Conservation (phyloP, 2,888 invertebrate genomes). For the Pilophorus perplexus region DNA sequence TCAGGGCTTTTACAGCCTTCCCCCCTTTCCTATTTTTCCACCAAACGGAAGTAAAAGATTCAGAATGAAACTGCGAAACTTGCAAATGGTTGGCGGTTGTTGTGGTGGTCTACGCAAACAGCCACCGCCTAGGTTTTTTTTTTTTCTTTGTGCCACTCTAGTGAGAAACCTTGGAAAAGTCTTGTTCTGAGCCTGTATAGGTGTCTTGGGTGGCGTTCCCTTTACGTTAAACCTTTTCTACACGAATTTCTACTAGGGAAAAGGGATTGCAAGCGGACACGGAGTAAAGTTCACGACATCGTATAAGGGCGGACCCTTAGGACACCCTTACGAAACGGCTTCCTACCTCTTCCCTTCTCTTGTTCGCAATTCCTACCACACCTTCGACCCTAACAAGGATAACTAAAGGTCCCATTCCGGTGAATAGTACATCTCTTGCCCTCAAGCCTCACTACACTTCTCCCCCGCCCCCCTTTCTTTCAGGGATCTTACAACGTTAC, state of each 20-base stretch:
- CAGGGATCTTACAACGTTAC: no score
- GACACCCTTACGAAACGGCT: conserved; percentile 18
- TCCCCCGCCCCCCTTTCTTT: no score
- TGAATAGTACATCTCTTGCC: conserved; percentile 20
- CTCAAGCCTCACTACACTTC: background rate
- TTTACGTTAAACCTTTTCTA: background rate
- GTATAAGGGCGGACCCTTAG: conserved; percentile 29
- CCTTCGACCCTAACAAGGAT: conserved; percentile 27
- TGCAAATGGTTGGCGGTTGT: conserved; percentile 9
- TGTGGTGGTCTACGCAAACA: no score
- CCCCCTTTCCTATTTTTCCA: background rate
- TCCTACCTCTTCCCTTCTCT: no score
- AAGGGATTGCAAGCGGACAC: conserved; percentile 15
- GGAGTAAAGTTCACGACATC: conserved; percentile 27
- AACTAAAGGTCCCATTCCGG: conserved; percentile 30
- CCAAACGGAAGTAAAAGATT: background rate
- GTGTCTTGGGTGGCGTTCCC: conserved; percentile 16
- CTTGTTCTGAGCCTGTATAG: background rate
- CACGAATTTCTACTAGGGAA: conserved; percentile 2
- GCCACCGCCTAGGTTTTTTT: no score
- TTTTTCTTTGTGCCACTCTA: no score
- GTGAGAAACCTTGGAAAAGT: no score
- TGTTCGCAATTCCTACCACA: background rate
- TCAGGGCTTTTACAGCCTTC: conserved; percentile 4
- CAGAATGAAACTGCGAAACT: conserved; percentile 1